phyloP scores from a whole-genome alignment of 2,888 invertebrate genomes.

The Sphecodes monilicornis region DNA sequence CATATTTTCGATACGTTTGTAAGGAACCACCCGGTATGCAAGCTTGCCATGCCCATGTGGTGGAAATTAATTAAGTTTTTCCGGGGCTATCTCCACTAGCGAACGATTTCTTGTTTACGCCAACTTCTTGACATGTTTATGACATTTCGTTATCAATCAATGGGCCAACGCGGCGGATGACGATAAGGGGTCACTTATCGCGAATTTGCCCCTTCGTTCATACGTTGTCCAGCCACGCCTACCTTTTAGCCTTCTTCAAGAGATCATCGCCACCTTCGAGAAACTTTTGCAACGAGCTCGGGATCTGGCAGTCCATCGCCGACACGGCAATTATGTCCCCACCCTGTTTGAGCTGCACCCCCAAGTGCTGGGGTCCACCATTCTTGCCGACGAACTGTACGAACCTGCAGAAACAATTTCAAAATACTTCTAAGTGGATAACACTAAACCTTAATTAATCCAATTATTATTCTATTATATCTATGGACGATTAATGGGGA shows the following conservation, averaged over 20 bases:
- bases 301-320: slow-evolving; percentile 86
- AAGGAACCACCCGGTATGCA: background rate
- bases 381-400: slow-evolving; percentile 89
- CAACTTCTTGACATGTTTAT: background rate
- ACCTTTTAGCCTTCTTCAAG: slow-evolving; percentile 86
- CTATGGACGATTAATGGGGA: background rate
- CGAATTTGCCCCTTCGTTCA: background rate
- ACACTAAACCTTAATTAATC: background rate
- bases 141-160: background rate
- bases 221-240: slow-evolving; percentile 39
- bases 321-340: slow-evolving; percentile 89
- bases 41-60: background rate
- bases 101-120: background rate
- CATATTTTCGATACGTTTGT: background rate
- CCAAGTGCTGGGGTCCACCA: slow-evolving; percentile 88
- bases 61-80: background rate
- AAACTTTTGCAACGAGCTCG: slow-evolving; percentile 86
- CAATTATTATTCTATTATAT: background rate
- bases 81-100: background rate
- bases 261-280: slow-evolving; percentile 85
- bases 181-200: slow-evolving; percentile 17
- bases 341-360: slow-evolving; percentile 88
- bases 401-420: slow-evolving; percentile 84
- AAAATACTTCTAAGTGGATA: background rate
- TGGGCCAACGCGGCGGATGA: background rate